Conservation (phyloP, 2,113 vertebrate species). For the Indicator indicator region DNA sequence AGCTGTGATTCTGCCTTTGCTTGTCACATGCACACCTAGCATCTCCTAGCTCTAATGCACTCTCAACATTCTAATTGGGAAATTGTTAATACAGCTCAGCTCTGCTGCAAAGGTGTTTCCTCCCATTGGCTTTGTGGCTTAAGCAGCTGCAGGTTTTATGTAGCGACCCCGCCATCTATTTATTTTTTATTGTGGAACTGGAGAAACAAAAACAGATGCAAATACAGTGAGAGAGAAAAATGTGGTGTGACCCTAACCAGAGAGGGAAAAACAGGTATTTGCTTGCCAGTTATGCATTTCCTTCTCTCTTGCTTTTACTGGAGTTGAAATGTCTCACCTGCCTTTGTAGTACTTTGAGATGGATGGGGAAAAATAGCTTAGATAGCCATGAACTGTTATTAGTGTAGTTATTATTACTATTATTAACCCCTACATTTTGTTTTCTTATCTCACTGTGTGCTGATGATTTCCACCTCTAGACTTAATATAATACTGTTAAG, state of each 20-base stretch:
- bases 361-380: neutral
- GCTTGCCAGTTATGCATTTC: neutral
- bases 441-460: neutral
- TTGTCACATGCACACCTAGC: neutral
- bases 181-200: neutral
- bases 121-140: neutral
- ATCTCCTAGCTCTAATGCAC: neutral
- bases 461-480: neutral
- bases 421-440: neutral
- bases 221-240: neutral
- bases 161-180: rapidly evolving
- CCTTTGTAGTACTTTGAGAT: neutral
- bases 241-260: rapidly evolving
- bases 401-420: neutral
- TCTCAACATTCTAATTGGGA: neutral
- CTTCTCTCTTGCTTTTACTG: neutral
- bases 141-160: neutral
- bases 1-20: neutral
- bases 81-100: neutral
- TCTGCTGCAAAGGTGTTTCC: neutral
- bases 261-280: neutral
- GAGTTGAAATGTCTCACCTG: neutral
- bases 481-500: neutral
- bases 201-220: neutral
- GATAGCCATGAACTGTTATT: neutral